These are phyloP conservation scores for Stigmatopora argus DNA, from an alignment of 2,113 vertebrate genomes.

Conservation along the genomic window DNA sequence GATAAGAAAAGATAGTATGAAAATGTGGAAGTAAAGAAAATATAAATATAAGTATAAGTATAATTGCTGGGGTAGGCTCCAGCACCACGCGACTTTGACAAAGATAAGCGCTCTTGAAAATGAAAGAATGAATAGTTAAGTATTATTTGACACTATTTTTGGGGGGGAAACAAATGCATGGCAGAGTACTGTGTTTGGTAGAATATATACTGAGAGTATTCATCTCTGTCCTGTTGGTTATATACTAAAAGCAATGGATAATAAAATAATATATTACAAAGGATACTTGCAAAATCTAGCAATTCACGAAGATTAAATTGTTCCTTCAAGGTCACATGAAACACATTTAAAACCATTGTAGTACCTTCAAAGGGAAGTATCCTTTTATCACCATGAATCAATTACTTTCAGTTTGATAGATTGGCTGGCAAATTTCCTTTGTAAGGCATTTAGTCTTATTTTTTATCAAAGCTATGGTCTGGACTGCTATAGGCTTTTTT, in stretches of 20 bases:
- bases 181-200: too few relatives aligned
- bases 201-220: too few relatives aligned
- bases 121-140: too few relatives aligned
- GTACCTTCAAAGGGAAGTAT: background rate
- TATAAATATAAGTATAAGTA: background rate
- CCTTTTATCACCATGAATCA: constrained; percentile 1
- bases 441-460: background rate
- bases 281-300: background rate
- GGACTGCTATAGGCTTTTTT: background rate
- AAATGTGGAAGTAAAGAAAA: too few relatives aligned
- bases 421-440: background rate
- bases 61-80: too few relatives aligned
- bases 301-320: background rate
- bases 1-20: background rate
- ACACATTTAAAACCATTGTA: background rate
- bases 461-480: constrained; percentile 10
- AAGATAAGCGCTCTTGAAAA: too few relatives aligned
- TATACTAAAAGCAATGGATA: background rate
- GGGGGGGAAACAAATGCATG: too few relatives aligned
- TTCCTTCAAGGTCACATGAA: constrained; percentile 1
- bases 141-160: too few relatives aligned
- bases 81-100: too few relatives aligned
- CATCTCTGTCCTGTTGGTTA: background rate
- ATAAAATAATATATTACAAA: background rate
- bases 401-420: background rate